Evolutionary conservation across 2,797 vertebrate species (phyloP), one percentile per base, ranked within the genome.

Genomic region (Hoplostethus mediterraneus): DNA sequence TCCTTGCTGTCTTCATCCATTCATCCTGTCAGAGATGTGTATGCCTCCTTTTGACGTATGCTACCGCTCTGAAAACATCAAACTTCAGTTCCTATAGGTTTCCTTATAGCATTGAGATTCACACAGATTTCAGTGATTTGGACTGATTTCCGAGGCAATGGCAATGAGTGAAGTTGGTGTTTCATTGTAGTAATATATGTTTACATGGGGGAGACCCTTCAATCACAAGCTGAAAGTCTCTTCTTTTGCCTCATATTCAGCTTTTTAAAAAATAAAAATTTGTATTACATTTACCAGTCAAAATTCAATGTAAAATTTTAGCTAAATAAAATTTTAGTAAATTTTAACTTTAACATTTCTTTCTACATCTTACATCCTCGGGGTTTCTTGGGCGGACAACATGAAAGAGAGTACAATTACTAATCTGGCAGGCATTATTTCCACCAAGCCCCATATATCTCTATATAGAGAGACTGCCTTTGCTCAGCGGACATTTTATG

Each of bases 401-500:
- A 71, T 68, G 10, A 79, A 84, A 73, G 47, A 60, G 62, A 61
- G 51, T 12, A 30, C 53, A 86, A 71, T 80, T 62, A 54, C 62
- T 76, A 77, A 81, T 79, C 45, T 31, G 64, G 57, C 56, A 64
- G 49, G 36, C 49, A 66, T 68, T 57, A 75, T 59, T 78, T 54
- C 67, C 59, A 66, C 16, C 11, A 21, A 47, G 73, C 75, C 81
- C 79, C 75, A 49, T 80, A 86, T 80, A 83, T 87, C 54, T 83
- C 68, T 21, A 8, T n/a, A 33, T 3, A 63, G 58, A 75, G 56
- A 59, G 30, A 44, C 42, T 63, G 56, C 58, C 73, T 81, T 82
- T 89, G 77, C 82, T 83, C 63, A 42, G 64, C 10, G 42, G 76
- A 81, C 80, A 76, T 85, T 90, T 91, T 79, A 89, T 47, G 47